Conservation (phyloP, 2,113 vertebrate species). For the Cariama cristata region DNA sequence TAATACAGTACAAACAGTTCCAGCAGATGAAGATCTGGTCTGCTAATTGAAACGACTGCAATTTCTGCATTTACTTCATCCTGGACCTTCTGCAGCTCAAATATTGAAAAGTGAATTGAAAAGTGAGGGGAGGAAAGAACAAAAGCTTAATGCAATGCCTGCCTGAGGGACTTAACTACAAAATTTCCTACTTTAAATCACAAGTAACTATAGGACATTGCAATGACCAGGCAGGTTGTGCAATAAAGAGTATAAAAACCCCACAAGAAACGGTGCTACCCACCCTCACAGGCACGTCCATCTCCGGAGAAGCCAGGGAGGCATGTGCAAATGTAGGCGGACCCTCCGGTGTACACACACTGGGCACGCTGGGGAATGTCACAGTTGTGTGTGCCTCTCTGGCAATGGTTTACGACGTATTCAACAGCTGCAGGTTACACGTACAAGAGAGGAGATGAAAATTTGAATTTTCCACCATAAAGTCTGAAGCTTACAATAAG, state of each 20-base stretch:
- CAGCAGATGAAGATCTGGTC: background rate
- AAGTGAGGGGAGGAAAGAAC: background rate
- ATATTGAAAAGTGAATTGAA: background rate
- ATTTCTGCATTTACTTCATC: background rate
- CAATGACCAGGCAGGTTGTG: background rate
- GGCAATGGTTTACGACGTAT: constrained; percentile 81
- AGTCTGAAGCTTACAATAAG: background rate
- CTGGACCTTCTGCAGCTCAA: background rate
- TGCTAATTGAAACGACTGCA: background rate
- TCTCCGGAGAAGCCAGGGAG: constrained; percentile 87
- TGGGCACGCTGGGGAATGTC: constrained; percentile 87
- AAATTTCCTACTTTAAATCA: background rate
- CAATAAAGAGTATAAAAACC: background rate
- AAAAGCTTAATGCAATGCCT: background rate
- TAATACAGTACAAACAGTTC: background rate
- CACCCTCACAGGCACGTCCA: constrained; percentile 85
- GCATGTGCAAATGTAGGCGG: constrained; percentile 85
- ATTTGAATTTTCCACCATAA: background rate
- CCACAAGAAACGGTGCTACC: background rate
- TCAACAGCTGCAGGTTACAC: constrained; percentile 60
- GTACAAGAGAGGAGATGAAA: background rate
- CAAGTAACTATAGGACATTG: background rate
- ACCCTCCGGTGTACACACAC: constrained; percentile 84
- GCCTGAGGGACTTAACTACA: background rate
- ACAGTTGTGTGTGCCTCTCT: constrained; percentile 82